These are phyloP conservation scores for Eristalis tenax DNA, from an alignment of 2,888 invertebrate species.

Conservation along the genomic window DNA sequence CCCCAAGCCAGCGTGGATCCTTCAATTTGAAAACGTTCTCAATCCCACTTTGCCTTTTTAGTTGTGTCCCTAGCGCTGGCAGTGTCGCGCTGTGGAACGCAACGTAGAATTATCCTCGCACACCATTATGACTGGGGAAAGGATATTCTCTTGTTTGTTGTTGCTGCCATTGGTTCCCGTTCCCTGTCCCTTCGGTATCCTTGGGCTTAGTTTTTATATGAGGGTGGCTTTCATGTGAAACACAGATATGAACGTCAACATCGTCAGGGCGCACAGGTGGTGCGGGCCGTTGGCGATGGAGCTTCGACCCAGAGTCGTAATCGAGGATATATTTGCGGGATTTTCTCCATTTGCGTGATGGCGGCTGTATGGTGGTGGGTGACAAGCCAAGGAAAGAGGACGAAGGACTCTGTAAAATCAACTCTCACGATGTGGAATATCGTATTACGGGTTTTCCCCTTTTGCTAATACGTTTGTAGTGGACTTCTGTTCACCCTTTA, in stretches of 20 bases:
- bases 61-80: slow-evolving; percentile 9
- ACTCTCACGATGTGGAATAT: background rate
- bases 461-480: background rate
- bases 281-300: background rate
- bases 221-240: slow-evolving; percentile 13
- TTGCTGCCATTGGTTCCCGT: background rate
- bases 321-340: slow-evolving; percentile 22
- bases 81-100: slow-evolving; percentile 47
- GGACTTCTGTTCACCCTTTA: slow-evolving; percentile 8
- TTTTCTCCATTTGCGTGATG: slow-evolving; percentile 4
- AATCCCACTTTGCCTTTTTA: background rate
- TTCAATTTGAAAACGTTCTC: background rate
- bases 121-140: slow-evolving; percentile 32
- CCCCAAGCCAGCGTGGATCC: slow-evolving; percentile 40
- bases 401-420: slow-evolving; percentile 18
- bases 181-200: background rate
- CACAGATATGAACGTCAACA: slow-evolving; percentile 15
- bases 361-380: background rate
- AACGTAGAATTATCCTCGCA: slow-evolving; percentile 47
- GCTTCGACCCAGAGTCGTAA: slow-evolving; percentile 21
- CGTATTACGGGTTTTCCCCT: background rate
- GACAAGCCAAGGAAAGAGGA: slow-evolving; percentile 13
- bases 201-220: slow-evolving; percentile 23
- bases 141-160: slow-evolving; percentile 6
- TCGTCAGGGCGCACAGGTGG: background rate